Base-by-base conservation (phyloP, 2,113 vertebrate genomes). In the Oxygymnocypris stewartii region DNA sequence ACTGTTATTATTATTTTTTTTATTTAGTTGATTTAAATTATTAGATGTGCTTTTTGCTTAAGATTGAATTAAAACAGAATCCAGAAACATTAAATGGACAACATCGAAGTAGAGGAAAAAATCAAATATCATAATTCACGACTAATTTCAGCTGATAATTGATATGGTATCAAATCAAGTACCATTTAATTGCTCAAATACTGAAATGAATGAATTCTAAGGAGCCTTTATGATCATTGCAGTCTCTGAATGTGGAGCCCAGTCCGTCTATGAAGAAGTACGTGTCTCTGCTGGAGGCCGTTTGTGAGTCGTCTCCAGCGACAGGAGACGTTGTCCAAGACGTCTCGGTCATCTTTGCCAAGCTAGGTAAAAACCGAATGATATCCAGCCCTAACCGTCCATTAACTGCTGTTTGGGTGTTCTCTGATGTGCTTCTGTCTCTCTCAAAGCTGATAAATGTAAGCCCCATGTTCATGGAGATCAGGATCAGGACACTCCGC, bases 231-330 rank as follows among this genome's bases (percentile, higher is more conserved):
- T 85, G 77, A 74, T 54, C 6, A 14, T 37, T 82, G 0, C 57
- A 95, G 95, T 74, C 85, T 82, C 89, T 96, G 79, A 90, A 85
- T 4, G 92, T 95, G 77, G 91, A 95, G 4, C 6, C 0, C 14
- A 91, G 84, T 81, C 95, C 95, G 1, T 94, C 90, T 0, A 96
- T 96, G 92, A 92, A 89, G 10, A 93, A 95, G 91, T 96, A 95
- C 13, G 94, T 95, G 1, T 89, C 90, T 6, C 88, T 96, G 80
- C 86, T 96, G 88, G 94, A 95, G 25, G 80, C 92, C 47, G 90
- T 96, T 31, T 94, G 94, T 65, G 90, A 91, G 9, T 93, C 93
- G 0, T 89, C 87, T 31, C 35, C 92, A 28, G 92, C 94, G 8
- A 92, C 89, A 23, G 91, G 77, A 8, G 93, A 94, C 3, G 84